Evolutionary conservation across 2,888 invertebrate species (phyloP), one percentile per base, ranked within the genome.

Genomic region (Fragum whitleyi): DNA sequence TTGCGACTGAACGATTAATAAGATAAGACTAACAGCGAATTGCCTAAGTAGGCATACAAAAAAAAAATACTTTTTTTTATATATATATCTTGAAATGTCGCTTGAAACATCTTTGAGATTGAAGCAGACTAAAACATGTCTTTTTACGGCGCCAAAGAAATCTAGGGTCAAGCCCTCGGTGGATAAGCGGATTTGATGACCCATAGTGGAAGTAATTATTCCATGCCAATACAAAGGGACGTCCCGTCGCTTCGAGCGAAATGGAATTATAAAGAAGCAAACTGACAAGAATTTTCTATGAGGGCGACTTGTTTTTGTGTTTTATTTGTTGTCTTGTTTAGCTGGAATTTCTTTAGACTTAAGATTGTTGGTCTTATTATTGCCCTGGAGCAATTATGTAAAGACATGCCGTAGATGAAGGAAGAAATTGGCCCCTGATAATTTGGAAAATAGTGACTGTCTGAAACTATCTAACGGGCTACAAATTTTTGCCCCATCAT

Each of bases 171-270:
- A 14, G 47, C n/a, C 47, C 47, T 47, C 19, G n/a, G 19, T 47
- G 47, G 47, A 61, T 65, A 65, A 65, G 65, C 65, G n/a, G 65
- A 65, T 65, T 42, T 42, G 65, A 72, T 75, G 77, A 71, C 47
- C 72, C 61, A 68, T 61, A 62, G 81, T 28, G 72, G 67, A 59
- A 26, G 69, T 72, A 77, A 81, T 81, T 77, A 81, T 75, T 73
- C 75, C 70, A 74, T 83, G 79, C 75, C 83, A 83, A 68, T 77
- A 73, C 83, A 77, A 75, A 80, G 69, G 61, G 83, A 75, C 77
- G 51, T 74, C 83, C 83, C 65, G 79, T 73, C 53, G 82, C 79
- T 77, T 76, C 74, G 70, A 62, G 57, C 26, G 68, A 79, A 76
- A 83, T 83, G 76, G 82, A 65, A 83, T 83, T 79, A 72, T 73